Conservation (phyloP, 2,113 vertebrate species). For the Noctilio leporinus region DNA sequence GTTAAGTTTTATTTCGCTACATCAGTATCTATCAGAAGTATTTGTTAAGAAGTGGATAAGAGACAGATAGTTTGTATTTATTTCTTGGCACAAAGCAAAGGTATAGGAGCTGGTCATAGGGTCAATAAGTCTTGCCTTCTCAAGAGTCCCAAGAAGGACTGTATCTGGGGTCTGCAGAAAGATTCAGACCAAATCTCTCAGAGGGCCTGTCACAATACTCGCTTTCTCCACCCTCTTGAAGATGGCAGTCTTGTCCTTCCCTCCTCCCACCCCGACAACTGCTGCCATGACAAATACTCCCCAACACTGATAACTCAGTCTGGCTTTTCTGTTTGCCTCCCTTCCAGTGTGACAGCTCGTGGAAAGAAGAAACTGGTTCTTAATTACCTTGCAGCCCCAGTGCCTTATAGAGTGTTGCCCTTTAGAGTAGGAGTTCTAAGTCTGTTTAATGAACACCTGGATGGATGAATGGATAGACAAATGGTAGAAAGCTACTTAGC, state of each 20-base stretch:
- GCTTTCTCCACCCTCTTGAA: background rate
- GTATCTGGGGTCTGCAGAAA: background rate
- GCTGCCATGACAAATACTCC: background rate
- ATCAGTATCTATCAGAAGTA: slow-evolving; percentile 33
- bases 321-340: background rate
- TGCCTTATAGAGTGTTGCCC: background rate
- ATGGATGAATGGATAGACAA: too few relatives aligned
- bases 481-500: background rate
- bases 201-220: background rate
- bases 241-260: background rate
- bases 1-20: slow-evolving; percentile 15
- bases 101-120: background rate
- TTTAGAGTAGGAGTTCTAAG: background rate
- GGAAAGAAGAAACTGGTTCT: background rate
- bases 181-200: background rate
- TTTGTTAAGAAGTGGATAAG: slow-evolving; percentile 63
- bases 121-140: background rate
- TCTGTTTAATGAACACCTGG: background rate
- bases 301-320: slow-evolving; percentile 4
- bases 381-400: background rate
- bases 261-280: background rate
- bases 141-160: background rate
- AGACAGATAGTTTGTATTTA: slow-evolving; percentile 48
- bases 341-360: background rate
- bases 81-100: slow-evolving; percentile 59